A percentile compares a stretch with the other conserved stretches of the same genome.
Conservation (phyloP, 2,888 invertebrate species). For the Osedax frankpressi region DNA sequence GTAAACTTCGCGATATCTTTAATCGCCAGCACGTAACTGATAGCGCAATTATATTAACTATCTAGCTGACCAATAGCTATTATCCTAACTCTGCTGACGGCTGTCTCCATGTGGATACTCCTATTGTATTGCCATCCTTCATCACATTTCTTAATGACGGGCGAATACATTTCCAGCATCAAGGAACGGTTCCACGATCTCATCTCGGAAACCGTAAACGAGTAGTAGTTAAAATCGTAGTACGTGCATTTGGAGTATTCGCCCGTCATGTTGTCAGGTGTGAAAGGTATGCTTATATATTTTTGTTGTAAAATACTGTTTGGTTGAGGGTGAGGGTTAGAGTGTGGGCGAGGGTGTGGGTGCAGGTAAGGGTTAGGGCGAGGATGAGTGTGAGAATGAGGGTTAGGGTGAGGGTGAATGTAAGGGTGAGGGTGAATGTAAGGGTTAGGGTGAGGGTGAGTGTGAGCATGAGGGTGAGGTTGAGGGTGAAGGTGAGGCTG, state of each 20-base stretch:
- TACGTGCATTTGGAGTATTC: neutral
- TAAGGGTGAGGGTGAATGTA: too few species aligned
- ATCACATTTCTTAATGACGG: neutral
- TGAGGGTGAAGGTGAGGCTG: too few species aligned
- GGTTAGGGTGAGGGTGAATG: too few species aligned
- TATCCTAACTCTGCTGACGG: neutral
- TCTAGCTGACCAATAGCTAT: too few species aligned
- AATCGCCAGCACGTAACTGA: too few species aligned
- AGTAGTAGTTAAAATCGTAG: neutral
- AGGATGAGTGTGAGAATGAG: too few species aligned
- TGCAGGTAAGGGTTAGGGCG: too few species aligned
- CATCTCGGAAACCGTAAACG: neutral
- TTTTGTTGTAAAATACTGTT: neutral
- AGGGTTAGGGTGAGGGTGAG: too few species aligned
- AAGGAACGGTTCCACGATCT: neutral
- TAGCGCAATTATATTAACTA: too few species aligned
- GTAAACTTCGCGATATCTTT: too few species aligned
- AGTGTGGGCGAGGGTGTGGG: neutral
- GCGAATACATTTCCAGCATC: neutral
- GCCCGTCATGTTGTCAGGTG: neutral
- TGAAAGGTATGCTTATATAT: neutral
- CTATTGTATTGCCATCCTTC: neutral
- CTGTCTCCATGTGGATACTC: neutral
- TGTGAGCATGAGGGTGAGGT: too few species aligned
- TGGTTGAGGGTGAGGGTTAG: neutral